Evolutionary conservation across 2,113 vertebrate genomes (phyloP).

Genomic region (Nibea albiflora): DNA sequence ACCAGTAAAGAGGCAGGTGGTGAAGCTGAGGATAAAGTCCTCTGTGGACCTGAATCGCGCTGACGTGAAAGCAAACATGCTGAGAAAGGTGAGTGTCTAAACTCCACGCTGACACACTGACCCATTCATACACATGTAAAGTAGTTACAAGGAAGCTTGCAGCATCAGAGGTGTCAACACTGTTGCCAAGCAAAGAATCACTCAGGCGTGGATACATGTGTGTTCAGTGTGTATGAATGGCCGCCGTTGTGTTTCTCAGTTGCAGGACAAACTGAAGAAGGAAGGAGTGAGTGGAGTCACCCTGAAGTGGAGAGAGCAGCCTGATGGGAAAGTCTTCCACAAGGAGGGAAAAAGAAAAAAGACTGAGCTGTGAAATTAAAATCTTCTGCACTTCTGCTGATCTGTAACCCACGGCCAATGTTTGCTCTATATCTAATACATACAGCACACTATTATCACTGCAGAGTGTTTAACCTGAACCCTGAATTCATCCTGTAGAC

Average conservation of each 20-base stretch:
- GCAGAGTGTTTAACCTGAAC: no score
- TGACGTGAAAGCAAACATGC: constrained; percentile 27
- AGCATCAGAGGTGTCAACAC: not conserved
- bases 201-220: no score
- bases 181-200: not conserved
- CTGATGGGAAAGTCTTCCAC: constrained; percentile 48
- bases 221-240: no score
- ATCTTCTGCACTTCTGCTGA: not conserved
- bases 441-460: not conserved
- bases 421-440: not conserved
- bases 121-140: not conserved
- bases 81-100: constrained; percentile 20
- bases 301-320: constrained; percentile 34
- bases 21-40: constrained; percentile 31
- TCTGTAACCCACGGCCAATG: not conserved
- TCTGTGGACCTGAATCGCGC: constrained; percentile 26
- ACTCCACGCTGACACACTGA: not conserved
- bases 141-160: not conserved
- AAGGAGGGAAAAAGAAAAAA: constrained; percentile 1
- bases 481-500: no score
- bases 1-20: not conserved
- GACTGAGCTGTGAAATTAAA: not conserved
- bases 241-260: constrained; percentile 3
- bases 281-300: not conserved
- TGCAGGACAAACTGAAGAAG: constrained; percentile 17